Evolutionary conservation across 2,888 invertebrate species (phyloP).

Genomic region (Enchytraeus crypticus): DNA sequence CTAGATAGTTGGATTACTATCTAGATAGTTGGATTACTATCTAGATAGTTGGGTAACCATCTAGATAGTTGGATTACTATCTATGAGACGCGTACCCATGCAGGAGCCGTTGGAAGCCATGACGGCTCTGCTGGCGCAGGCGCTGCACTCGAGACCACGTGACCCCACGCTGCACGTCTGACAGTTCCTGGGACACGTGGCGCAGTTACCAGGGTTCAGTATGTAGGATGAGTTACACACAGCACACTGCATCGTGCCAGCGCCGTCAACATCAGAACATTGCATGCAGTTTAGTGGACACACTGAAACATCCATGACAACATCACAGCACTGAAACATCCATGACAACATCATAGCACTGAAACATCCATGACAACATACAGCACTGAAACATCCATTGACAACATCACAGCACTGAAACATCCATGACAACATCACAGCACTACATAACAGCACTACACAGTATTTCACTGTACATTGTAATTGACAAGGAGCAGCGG

Average conservation of each 20-base stretch:
- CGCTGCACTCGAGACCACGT: conserved; percentile 13
- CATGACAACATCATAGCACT: neutral
- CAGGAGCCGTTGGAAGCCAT: conserved; percentile 12
- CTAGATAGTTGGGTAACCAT: too few species aligned
- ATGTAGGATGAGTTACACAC: conserved; percentile 11
- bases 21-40: too few species aligned
- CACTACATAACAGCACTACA: too few species aligned
- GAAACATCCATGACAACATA: neutral
- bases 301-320: conserved; percentile 2
- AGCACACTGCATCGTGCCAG: conserved; percentile 14
- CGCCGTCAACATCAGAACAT: conserved; percentile 8
- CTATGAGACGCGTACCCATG: neutral
- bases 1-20: too few species aligned
- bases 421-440: neutral
- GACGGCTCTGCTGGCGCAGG: conserved; percentile 8
- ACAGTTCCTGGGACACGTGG: conserved; percentile 17
- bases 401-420: neutral
- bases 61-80: neutral
- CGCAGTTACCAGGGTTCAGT: conserved; percentile 19
- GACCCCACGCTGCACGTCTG: conserved; percentile 6
- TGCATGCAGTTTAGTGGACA: conserved; percentile 16
- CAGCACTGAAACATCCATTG: conserved; percentile 11
- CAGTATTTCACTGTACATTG: too few species aligned
- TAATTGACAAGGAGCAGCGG: neutral
- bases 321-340: neutral